Evolutionary conservation across 2,797 vertebrate species (phyloP).

Genomic region (Mormyrus proboscirostris): DNA sequence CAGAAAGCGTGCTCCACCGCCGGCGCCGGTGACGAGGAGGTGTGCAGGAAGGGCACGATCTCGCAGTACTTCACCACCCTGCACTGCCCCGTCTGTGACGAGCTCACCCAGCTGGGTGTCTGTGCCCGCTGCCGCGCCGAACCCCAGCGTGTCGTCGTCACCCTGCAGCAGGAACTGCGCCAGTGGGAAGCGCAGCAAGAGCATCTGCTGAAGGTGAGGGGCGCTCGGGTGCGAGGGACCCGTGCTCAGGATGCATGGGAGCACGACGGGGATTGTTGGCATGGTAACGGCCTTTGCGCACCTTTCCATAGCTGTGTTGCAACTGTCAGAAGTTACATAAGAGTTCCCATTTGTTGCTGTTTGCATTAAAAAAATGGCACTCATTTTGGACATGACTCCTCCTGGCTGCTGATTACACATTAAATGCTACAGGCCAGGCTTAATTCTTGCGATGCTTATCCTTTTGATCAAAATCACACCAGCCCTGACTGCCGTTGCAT

Average conservation of each 20-base stretch:
- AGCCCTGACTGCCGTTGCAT: not conserved
- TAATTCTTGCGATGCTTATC: not conserved
- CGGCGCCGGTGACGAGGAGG: conserved; percentile 52
- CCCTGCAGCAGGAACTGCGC: conserved; percentile 82
- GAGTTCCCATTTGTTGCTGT: not conserved
- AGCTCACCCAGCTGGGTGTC: conserved; percentile 88
- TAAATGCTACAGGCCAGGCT: not conserved
- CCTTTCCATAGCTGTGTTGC: not conserved
- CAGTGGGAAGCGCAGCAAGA: conserved; percentile 81
- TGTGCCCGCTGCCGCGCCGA: conserved; percentile 78
- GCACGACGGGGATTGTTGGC: not conserved
- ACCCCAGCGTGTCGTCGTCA: conserved; percentile 80
- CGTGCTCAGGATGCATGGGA: not conserved
- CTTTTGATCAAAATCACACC: not conserved
- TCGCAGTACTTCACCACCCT: conserved; percentile 95
- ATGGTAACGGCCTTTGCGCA: not conserved
- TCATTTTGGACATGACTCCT: not conserved
- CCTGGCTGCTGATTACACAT: not conserved
- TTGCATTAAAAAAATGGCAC: not conserved
- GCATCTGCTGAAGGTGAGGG: conserved; percentile 79
- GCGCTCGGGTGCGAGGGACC: not conserved
- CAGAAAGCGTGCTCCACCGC: conserved; percentile 72
- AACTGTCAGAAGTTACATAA: not conserved
- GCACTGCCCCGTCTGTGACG: conserved; percentile 92
- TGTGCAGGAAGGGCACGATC: conserved; percentile 83